Evolutionary conservation across 2,113 vertebrate species (phyloP), one percentile per base, ranked within the genome.

Genomic region (Uria aalge): DNA sequence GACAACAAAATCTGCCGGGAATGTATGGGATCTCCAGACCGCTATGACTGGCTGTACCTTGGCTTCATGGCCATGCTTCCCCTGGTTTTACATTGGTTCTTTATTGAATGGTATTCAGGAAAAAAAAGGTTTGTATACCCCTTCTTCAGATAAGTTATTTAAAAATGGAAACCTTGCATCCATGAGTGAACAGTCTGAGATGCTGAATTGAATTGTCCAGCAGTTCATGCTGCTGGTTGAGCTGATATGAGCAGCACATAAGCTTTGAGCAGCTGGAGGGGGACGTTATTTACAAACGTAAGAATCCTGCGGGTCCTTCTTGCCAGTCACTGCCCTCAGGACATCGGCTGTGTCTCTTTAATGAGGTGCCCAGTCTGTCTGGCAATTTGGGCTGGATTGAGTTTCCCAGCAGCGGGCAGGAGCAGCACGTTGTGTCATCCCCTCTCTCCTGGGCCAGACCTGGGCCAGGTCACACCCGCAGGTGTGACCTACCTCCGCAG

Each of bases 61-160:
- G 99, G 99, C 60, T 99, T 99, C 93, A 99, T 99, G 99, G 99
- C 99, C 48, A 99, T 99, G 99, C 97, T 99, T 14, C 99, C 99
- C 7, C 97, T 99, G 9, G 98, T 99, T 38, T 95, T 99, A 73
- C 99, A 99, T 95, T 99, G 99, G 99, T 99, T 99, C 98, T 99
- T 99, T 85, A 99, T 99, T 21, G 99, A 99, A 90, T 99, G 99
- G 99, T 99, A 99, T 94, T 99, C 99, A 0, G 99, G 99, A 21
- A 99, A 99, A 97, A 99, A 99, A 95, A 99, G 99, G 99, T 99
- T 83, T 11, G 96, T 94, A 7, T 23, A 2, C 4, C 5, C 7
- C 6, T 62, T 30, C 6, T 79, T 40, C 14, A 4, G 3, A 56
- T 13, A 12, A 24, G 9, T 15, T 45, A 18, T 15, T 86, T 85